Base-by-base conservation (phyloP, 1,140 invertebrate species). In the Telenomus remus region DNA sequence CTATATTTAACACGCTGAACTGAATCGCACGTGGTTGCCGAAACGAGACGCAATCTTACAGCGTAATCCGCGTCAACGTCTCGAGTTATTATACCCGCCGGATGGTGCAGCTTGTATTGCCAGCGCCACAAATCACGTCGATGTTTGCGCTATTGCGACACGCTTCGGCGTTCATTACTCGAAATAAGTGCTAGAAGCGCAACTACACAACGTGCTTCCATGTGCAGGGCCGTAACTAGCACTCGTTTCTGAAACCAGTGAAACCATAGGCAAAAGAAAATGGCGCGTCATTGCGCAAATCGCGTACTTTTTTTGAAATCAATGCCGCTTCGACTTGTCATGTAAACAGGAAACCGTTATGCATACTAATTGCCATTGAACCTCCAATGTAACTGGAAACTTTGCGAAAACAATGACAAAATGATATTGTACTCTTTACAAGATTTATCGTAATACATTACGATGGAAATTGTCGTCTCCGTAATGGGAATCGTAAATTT, bases 101-200 rank as follows among this genome's bases (percentile, higher is more conserved):
- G 19, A 55, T 66, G 42, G 43, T 39, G 15, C 10, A n/a, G n/a
- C n/a, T n/a, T n/a, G n/a, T n/a, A n/a, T n/a, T n/a, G 59, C 46
- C 6, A 8, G 48, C 55, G 11, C 35, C 46, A 68, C 71, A 74
- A 74, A 66, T 68, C 46, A 66, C 61, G 46, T 47, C 59, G 72
- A 65, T 65, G 60, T 76, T 74, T 65, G 49, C 55, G 54, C 27
- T 50, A 60, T 76, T 69, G 60, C 65, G 59, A 76, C 59, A 76
- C 65, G 59, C 59, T 65, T 37, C 59, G 59, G 43, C 65, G 49
- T 69, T 54, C 65, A 65, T 69, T 69, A 57, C 72, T 69, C 44
- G 72, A 69, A 75, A 69, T 75, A 75, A 75, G 53, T 59, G 49
- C 44, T 51, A 48, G 59, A 63, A 75, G 49, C 56, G 71, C 59